Percentiles rank a stretch among this genome's conserved stretches.
phyloP scores from a whole-genome alignment of 2,113 vertebrate species.

The Pelecanus crispus region DNA sequence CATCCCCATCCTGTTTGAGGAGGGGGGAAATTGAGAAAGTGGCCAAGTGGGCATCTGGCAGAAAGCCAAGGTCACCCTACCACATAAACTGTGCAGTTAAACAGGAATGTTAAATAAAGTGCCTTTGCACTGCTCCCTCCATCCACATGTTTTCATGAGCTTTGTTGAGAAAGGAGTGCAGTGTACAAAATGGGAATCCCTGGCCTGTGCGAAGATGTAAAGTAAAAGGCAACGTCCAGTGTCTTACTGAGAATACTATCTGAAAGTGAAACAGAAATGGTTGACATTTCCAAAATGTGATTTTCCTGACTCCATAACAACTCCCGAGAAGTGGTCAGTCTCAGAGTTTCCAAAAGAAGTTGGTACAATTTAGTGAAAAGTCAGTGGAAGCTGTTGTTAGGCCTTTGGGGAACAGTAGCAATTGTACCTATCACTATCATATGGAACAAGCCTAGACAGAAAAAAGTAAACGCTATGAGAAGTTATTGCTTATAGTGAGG shows the following conservation, averaged over 20 bases:
- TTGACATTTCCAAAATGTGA: fast-evolving
- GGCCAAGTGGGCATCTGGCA: too few species aligned
- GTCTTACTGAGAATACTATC: neutral
- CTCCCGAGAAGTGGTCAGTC: neutral
- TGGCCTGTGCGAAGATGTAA: neutral
- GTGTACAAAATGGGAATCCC: neutral
- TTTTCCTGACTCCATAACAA: neutral
- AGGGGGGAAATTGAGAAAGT: too few species aligned
- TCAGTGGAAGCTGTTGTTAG: neutral
- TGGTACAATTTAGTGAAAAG: neutral
- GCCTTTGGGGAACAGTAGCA: neutral
- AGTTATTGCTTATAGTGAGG: neutral
- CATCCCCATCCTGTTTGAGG: too few species aligned
- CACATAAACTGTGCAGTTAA: neutral
- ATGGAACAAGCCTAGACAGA: neutral
- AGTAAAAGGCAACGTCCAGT: neutral
- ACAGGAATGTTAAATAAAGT: too few species aligned
- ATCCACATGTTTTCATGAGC: fast-evolving
- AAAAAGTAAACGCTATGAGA: neutral
- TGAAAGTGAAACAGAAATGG: neutral
- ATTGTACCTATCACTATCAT: neutral
- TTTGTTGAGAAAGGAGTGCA: neutral
- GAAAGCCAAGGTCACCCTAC: neutral
- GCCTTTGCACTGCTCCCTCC: neutral
- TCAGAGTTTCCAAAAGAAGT: neutral